Conservation (phyloP, 2,888 invertebrate genomes). For the Creontiades dilutus region DNA sequence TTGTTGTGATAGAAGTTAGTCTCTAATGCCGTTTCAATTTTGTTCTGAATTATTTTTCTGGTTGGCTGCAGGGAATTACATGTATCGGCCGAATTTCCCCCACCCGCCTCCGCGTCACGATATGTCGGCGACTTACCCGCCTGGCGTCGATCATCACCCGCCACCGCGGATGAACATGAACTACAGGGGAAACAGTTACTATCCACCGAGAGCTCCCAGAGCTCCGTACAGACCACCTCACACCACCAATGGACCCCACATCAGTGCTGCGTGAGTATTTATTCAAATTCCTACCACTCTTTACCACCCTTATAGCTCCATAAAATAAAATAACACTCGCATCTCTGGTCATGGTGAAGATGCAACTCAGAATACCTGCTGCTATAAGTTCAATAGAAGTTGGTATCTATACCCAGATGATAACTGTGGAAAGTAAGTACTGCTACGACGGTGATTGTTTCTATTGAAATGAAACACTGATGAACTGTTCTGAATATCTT, state of each 20-base stretch:
- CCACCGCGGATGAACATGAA: conserved; percentile 55
- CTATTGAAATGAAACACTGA: too few species aligned
- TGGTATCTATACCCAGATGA: too few species aligned
- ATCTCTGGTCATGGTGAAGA: too few species aligned
- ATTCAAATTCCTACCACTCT: not conserved
- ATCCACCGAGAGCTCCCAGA: conserved; percentile 48
- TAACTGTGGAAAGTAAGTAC: too few species aligned
- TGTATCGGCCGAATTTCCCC: conserved; percentile 69
- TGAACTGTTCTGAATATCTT: too few species aligned
- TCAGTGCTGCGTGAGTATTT: conserved; percentile 35
- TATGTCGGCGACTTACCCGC: conserved; percentile 66
- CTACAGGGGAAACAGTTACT: conserved; percentile 43
- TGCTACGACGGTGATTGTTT: too few species aligned
- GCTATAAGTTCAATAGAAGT: too few species aligned
- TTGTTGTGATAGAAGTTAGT: too few species aligned
- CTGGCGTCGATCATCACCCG: conserved; percentile 68
- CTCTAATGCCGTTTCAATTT: not conserved
- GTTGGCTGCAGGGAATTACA: conserved; percentile 64
- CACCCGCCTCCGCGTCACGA: conserved; percentile 64
- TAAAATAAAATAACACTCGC: too few species aligned
- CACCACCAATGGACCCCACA: conserved; percentile 19
- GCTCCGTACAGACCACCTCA: conserved; percentile 51
- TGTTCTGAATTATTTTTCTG: not conserved
- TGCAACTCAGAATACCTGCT: too few species aligned
- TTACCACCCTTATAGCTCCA: too few species aligned